Percentiles rank a stretch among this genome's conserved stretches.
Evolutionary conservation across 1,140 invertebrate species (phyloP).

Genomic region (Coelopa frigida): DNA sequence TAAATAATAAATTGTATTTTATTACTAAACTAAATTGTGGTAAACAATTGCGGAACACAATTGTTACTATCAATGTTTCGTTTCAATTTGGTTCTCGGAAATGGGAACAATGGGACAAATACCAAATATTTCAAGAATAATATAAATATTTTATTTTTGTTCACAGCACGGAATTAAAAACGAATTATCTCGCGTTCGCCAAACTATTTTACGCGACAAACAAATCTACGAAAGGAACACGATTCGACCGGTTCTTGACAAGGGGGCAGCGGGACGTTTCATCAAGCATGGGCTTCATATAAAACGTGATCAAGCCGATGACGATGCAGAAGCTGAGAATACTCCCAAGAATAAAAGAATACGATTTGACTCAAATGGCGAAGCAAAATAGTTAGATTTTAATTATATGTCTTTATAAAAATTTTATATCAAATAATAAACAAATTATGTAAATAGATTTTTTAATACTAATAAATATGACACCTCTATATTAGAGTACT

Average conservation of each 20-base stretch:
- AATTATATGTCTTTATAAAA: background rate
- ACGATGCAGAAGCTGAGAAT: no score
- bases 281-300: constrained; percentile 52
- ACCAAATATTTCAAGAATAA: no score
- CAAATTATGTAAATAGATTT: background rate
- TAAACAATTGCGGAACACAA: no score
- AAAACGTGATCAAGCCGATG: constrained; percentile 28
- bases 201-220: constrained; percentile 53
- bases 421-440: background rate
- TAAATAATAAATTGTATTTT: constrained; percentile 5
- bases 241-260: constrained; percentile 49
- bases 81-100: background rate
- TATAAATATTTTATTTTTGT: constrained; percentile 5
- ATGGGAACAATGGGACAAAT: background rate
- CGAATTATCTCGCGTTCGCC: constrained; percentile 51
- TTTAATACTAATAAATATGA: background rate
- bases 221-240: constrained; percentile 50
- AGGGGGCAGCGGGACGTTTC: constrained; percentile 52
- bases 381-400: background rate
- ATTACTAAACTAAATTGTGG: no score
- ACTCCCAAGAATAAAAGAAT: no score
- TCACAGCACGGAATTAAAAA: constrained; percentile 48
- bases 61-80: background rate
- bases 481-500: background rate
- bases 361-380: constrained; percentile 8